Evolutionary conservation across 2,888 invertebrate genomes (phyloP), one percentile per base, ranked within the genome.

Genomic region (Andrena trimmerana): DNA sequence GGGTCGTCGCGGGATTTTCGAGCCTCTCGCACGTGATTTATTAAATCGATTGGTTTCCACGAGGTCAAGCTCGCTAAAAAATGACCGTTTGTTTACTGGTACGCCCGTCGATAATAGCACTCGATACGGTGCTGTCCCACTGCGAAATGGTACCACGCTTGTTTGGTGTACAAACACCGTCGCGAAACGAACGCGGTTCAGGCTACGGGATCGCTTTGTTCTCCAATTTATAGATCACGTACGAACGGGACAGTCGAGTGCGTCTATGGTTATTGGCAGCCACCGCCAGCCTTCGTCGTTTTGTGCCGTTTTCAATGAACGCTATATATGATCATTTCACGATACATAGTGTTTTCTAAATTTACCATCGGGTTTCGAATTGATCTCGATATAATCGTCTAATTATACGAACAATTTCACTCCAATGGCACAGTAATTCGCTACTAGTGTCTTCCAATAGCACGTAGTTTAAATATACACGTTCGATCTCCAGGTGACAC

Each of bases 101-200:
- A 62, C 13, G 48, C 10, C 54, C 16, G 36, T 62, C 33, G 60
- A 33, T 67, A 67, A 50, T 78, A 52, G 81, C 42, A 59, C 60
- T 52, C 60, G 60, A 69, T 57, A 69, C 66, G 65, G 27, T 42
- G 71, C 60, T 65, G 48, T 78, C n/a, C n/a, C 54, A 36, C 29
- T 60, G 65, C 50, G 48, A 76, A 75, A 81, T 76, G 72, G 36
- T 65, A 50, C 48, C 75, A 80, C 31, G 48, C 48, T 65, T 67
- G 62, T 84, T 75, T 84, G 65, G 1, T 54, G 75, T 75, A 10
- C 67, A 75, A 67, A 78, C 60, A 75, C 52, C 20, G 74, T 54
- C 52, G 52, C 27, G 10, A 13, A 62, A 52, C 7, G 67, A 67
- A 67, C 75, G 54, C 54, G 29, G 33, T 27, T 42, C 76, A 13